A percentile compares a stretch with the other conserved stretches of the same genome.
These are phyloP conservation scores for Endotricha flammealis DNA, from an alignment of 2,888 invertebrate genomes.

Conservation along the genomic window DNA sequence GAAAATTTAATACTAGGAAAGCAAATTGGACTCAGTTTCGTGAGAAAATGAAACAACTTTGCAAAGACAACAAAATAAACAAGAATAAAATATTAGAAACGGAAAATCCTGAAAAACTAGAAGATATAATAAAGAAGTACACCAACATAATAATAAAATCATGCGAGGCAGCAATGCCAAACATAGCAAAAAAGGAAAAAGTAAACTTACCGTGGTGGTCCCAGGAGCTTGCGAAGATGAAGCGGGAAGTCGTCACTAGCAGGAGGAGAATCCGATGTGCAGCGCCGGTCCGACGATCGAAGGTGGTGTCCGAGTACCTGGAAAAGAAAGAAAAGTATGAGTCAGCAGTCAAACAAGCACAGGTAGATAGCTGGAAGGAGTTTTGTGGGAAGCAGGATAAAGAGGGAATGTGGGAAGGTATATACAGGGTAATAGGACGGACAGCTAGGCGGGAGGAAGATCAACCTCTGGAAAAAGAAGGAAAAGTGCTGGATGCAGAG, in stretches of 20 bases:
- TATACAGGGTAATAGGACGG: too few species aligned
- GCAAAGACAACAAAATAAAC: not conserved
- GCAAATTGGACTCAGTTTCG: too few species aligned
- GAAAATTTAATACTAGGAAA: too few species aligned
- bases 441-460: too few species aligned
- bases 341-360: too few species aligned
- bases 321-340: slow-evolving; percentile 4
- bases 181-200: slow-evolving; percentile 4
- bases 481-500: too few species aligned
- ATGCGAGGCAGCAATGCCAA: slow-evolving; percentile 11
- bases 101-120: not conserved
- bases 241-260: slow-evolving; percentile 7
- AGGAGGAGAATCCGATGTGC: slow-evolving; percentile 7
- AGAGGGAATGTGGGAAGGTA: too few species aligned
- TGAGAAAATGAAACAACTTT: not conserved
- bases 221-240: slow-evolving; percentile 9
- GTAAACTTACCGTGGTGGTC: slow-evolving; percentile 17
- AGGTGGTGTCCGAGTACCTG: slow-evolving; percentile 5
- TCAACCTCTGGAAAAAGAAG: too few species aligned
- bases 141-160: not conserved
- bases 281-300: slow-evolving; percentile 8
- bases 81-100: not conserved
- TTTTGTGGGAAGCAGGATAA: too few species aligned
- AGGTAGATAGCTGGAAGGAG: too few species aligned
- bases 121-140: not conserved